Percentiles rank a stretch among this genome's conserved stretches.
Conservation (phyloP, 1,140 invertebrate species). For the Cepaea nemoralis region DNA sequence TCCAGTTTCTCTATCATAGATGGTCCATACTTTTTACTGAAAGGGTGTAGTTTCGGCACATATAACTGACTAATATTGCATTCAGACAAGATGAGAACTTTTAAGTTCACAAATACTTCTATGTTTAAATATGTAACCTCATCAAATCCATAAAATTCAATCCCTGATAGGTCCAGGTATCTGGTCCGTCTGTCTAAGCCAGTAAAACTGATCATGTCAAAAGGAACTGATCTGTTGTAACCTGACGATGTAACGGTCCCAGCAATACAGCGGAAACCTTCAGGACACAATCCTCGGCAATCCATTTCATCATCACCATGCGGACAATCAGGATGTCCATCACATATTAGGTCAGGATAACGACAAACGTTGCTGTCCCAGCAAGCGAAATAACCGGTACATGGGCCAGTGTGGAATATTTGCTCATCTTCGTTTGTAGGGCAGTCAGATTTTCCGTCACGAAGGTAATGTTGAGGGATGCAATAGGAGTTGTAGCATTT, state of each 20-base stretch:
- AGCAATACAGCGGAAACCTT: not conserved
- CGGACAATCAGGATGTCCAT: constrained; percentile 8
- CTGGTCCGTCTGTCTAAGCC: not conserved
- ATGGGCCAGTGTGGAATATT: not conserved
- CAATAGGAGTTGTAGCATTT: constrained; percentile 7
- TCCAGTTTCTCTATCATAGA: not conserved
- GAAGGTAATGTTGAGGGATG: not conserved
- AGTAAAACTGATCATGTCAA: not conserved
- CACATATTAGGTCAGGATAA: constrained; percentile 8
- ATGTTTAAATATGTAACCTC: not conserved
- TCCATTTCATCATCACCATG: not conserved
- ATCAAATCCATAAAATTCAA: not conserved
- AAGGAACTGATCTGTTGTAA: not conserved
- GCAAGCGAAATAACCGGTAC: not conserved
- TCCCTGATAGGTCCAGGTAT: not conserved
- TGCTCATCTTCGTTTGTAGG: constrained; percentile 7
- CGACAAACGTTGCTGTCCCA: not conserved
- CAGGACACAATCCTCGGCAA: not conserved
- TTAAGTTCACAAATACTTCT: not conserved
- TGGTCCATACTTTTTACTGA: not conserved
- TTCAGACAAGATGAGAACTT: not conserved
- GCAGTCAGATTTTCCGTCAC: not conserved
- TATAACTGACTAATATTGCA: not conserved
- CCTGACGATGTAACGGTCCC: not conserved
- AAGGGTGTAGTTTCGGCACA: no score